phyloP scores from a whole-genome alignment of 1,140 invertebrate genomes.

The Platyura marginata region DNA sequence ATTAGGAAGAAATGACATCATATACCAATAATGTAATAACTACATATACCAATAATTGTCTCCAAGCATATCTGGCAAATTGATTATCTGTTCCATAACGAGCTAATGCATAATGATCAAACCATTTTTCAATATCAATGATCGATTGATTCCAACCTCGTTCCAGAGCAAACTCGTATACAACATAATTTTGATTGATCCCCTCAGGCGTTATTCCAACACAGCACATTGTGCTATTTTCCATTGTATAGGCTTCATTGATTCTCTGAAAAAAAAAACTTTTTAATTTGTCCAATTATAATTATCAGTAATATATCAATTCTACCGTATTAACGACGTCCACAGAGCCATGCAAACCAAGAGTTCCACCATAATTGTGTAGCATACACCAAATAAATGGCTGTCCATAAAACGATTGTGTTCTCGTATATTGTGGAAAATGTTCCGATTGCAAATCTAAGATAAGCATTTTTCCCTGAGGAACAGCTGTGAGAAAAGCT shows the following conservation, averaged over 20 bases:
- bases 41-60: not conserved
- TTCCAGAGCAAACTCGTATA: slow-evolving; percentile 81
- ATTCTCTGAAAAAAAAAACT: no score
- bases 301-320: no score
- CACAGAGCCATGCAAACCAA: slow-evolving; percentile 71
- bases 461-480: slow-evolving; percentile 59
- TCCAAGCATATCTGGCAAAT: not conserved
- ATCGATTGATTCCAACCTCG: slow-evolving; percentile 45
- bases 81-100: slow-evolving; percentile 15
- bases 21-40: no score
- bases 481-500: slow-evolving; percentile 59
- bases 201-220: slow-evolving; percentile 69
- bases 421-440: slow-evolving; percentile 52
- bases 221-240: slow-evolving; percentile 76
- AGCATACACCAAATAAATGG: slow-evolving; percentile 94
- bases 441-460: slow-evolving; percentile 76
- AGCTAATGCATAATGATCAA: slow-evolving; percentile 40
- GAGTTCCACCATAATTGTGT: slow-evolving; percentile 83
- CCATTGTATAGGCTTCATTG: no score
- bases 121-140: slow-evolving; percentile 51
- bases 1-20: no score
- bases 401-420: slow-evolving; percentile 74
- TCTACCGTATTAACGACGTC: slow-evolving; percentile 49
- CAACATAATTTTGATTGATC: slow-evolving; percentile 83
- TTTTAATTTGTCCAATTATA: no score